These are phyloP conservation scores for Chloroceryle aenea DNA, from an alignment of 2,113 vertebrate genomes.

Conservation along the genomic window DNA sequence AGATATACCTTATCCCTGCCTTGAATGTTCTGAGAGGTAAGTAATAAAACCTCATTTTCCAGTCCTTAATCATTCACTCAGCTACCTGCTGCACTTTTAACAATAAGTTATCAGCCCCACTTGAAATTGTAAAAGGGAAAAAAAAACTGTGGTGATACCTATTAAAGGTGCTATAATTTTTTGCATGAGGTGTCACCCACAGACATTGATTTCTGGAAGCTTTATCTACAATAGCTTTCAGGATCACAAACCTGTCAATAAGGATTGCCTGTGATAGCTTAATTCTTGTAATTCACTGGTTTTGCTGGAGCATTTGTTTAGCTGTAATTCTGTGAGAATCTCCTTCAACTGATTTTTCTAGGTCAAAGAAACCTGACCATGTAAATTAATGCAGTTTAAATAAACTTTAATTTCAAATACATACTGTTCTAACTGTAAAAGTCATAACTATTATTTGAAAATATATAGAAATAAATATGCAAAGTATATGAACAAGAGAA, in stretches of 20 bases:
- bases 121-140: neutral
- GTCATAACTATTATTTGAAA: neutral
- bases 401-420: neutral
- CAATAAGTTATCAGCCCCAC: neutral
- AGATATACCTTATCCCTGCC: neutral
- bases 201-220: neutral
- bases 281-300: neutral
- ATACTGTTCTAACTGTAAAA: neutral
- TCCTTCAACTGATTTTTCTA: neutral
- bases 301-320: neutral
- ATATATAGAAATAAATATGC: neutral
- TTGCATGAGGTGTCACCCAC: neutral
- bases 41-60: neutral
- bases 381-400: neutral
- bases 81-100: neutral
- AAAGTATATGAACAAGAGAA: neutral
- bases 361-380: neutral
- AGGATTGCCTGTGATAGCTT: neutral
- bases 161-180: neutral
- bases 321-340: neutral
- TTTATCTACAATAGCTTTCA: neutral
- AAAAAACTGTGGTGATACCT: neutral
- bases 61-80: neutral
- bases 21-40: neutral
- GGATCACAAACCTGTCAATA: constrained; percentile 6